Evolutionary conservation across 1,140 invertebrate genomes (phyloP), one percentile per base, ranked within the genome.

Genomic region (Spodoptera frugiperda): DNA sequence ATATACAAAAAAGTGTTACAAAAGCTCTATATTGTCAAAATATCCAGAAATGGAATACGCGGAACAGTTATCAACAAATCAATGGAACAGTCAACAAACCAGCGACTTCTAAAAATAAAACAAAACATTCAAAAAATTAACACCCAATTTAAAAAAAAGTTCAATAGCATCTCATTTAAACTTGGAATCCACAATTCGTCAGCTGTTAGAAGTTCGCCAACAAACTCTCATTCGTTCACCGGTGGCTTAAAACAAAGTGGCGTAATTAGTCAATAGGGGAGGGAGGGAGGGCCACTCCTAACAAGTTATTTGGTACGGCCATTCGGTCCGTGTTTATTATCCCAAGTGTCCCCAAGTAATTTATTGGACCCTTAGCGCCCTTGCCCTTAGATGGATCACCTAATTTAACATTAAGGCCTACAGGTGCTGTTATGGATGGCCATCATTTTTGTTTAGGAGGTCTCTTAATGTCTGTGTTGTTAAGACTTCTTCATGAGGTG

Each of bases 331-430:
- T 89, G 89, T 91, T 90, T 92, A 91, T 92, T 91, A 91, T 88
- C 89, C 87, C 84, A 49, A 79, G 79, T 91, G 91, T 92, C 91
- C 91, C 91, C 89, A 88, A 89, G 87, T 92, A 91, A 92, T 91
- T 92, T 92, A 92, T 91, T 85, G 85, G 81, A 83, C 89, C 87
- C 89, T 90, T 90, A 89, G 80, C 88, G 85, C 89, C 91, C 89
- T 90, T 88, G 84, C 76, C 79, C 84, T 84, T 77, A 89, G 91
- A 92, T 90, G 90, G 88, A 92, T 92, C 86, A 83, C 90, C 91
- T 91, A 91, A 93, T 93, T 93, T 90, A 88, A 90, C 88, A 91
- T 91, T 90, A 90, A 89, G 88, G 87, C 72, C 78, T 82, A 72
- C 57, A 81, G 84, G 77, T 80, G 76, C 67, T 80, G 68, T 68